Base-by-base conservation (phyloP, 2,888 invertebrate genomes). In the Stratiomys singularior region DNA sequence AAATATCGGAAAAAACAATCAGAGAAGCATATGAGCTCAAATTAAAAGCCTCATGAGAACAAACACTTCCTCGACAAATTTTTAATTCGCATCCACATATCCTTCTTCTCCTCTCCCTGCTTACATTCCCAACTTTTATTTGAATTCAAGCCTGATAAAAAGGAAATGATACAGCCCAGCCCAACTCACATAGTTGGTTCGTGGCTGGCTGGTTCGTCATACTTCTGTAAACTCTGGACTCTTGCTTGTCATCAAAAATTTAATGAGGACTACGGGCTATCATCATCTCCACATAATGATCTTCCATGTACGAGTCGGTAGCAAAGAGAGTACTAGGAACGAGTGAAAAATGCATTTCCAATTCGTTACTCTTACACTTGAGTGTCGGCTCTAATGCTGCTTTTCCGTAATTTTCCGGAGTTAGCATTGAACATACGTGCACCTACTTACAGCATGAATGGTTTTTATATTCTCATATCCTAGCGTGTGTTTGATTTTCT, bases 321-420 rank as follows among this genome's bases (percentile, higher is more conserved):
- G 37, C 44, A 69, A 25, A 69, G 25, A 47, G 46, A 69, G 18
- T 18, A 52, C 52, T 5, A 52, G 21, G 60, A 47, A 46, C 23
- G 30, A n/a, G 13, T 25, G 18, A 9, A 66, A 69, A 67, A 23
- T 23, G 46, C 2, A 52, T 60, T 60, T 60, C 25, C 7, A 5
- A 1, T 25, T 46, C 69, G 13, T 3, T 69, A 67, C 44, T 67
- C 21, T 72, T 52, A 11, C 44, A 23, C 60, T 27, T 67, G 21
- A 13, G 72, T 27, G 37, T n/a, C 13, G 69, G 69, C 18, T 69
- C 47, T 69, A 46, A 69, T 46, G 47, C 25, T 47, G 44, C 69
- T 46, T 69, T 64, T 47, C 30, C 69, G 46, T 74, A 74, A 74
- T 74, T 74, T 74, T 74, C 74, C 74, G 74, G 74, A 60, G 60